A percentile compares a stretch with the other conserved stretches of the same genome.
Conservation (phyloP, 2,113 vertebrate genomes). For the Lophius piscatorius region DNA sequence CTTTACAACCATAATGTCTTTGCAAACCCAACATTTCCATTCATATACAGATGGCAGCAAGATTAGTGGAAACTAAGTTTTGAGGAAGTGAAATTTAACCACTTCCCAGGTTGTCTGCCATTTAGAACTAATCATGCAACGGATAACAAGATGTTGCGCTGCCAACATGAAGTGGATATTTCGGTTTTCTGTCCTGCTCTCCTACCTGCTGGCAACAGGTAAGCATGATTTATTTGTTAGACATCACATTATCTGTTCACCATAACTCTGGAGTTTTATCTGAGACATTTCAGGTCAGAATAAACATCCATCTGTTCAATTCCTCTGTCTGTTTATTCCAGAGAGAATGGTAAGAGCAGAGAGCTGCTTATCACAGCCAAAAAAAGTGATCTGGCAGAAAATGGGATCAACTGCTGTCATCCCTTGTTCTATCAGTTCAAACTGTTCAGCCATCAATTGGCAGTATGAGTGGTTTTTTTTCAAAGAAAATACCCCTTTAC, state of each 20-base stretch:
- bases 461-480: conserved; percentile 54
- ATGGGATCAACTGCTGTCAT: conserved; percentile 29
- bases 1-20: too few relatives aligned
- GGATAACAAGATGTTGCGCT: conserved; percentile 32
- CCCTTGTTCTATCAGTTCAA: conserved; percentile 5
- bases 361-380: conserved; percentile 25
- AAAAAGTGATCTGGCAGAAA: neutral
- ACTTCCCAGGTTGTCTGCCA: conserved; percentile 46
- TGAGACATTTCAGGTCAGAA: neutral
- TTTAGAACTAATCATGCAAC: conserved; percentile 8
- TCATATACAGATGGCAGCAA: conserved; percentile 4
- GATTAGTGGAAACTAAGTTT: conserved; percentile 37
- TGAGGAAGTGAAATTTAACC: conserved; percentile 46
- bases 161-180: conserved; percentile 53
- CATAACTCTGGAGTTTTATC: neutral
- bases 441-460: fast-evolving
- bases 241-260: neutral
- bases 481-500: neutral
- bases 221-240: neutral
- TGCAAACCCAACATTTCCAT: neutral
- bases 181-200: conserved; percentile 47
- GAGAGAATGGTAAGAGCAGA: neutral
- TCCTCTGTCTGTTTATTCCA: conserved; percentile 12
- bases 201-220: conserved; percentile 43
- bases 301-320: neutral